phyloP scores from a whole-genome alignment of 2,888 invertebrate genomes.

The Rhagonycha lutea region DNA sequence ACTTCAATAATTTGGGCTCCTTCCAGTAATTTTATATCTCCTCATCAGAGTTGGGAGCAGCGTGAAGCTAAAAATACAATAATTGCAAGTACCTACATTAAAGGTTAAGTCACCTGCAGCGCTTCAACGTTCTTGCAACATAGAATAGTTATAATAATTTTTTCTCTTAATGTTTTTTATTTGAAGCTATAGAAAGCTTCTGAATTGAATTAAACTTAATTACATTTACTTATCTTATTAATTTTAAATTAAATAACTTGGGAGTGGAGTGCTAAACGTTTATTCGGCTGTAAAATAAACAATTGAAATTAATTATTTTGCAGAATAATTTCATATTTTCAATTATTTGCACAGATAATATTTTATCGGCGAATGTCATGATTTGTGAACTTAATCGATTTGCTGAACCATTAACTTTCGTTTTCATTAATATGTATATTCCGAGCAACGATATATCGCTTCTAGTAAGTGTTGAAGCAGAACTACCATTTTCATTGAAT shows the following conservation, averaged over 20 bases:
- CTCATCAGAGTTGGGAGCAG: too few relatives aligned
- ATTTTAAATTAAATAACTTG: neutral
- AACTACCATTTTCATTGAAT: neutral
- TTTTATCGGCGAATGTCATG: neutral
- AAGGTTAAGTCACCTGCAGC: too few relatives aligned
- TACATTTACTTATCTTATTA: neutral
- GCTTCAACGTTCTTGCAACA: too few relatives aligned
- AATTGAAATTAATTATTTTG: neutral
- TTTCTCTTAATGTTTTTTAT: too few relatives aligned
- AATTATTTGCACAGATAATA: neutral
- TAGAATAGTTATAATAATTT: too few relatives aligned
- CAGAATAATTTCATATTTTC: neutral
- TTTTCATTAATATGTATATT: neutral
- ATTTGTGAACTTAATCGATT: neutral
- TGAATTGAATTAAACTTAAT: too few relatives aligned
- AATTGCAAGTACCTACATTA: too few relatives aligned
- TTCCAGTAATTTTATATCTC: too few relatives aligned
- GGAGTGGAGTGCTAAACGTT: neutral
- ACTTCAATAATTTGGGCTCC: too few relatives aligned
- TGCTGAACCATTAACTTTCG: neutral
- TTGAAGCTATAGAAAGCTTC: too few relatives aligned
- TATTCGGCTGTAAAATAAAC: neutral
- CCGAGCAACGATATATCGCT: neutral
- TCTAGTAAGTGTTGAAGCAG: neutral
- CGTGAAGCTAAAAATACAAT: too few relatives aligned